Conservation (phyloP, 2,113 vertebrate species). For the Pygoscelis adeliae region DNA sequence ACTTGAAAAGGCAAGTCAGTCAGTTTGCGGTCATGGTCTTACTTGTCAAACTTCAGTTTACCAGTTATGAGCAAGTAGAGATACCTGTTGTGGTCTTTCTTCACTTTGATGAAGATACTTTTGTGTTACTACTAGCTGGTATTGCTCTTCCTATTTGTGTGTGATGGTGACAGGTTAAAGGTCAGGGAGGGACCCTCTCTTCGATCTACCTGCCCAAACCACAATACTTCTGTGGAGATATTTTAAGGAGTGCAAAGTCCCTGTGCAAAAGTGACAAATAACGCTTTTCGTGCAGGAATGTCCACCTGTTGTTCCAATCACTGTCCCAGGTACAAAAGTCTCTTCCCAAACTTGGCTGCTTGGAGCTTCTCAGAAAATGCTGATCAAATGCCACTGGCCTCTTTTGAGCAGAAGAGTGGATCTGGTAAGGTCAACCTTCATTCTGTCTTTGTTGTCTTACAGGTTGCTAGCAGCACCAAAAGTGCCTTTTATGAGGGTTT, state of each 20-base stretch:
- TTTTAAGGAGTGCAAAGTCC: neutral
- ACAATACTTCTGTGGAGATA: neutral
- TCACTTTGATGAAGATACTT: neutral
- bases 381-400: neutral
- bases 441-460: neutral
- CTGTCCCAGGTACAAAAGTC: neutral
- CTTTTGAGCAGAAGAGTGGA: neutral
- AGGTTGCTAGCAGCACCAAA: neutral
- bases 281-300: neutral
- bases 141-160: neutral
- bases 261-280: neutral
- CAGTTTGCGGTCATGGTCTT: neutral
- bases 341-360: neutral
- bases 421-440: neutral
- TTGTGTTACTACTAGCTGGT: neutral
- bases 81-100: neutral
- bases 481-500: neutral
- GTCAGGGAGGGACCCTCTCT: neutral
- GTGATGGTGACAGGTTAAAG: neutral
- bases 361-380: neutral
- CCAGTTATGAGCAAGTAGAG: neutral
- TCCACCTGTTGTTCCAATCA: fast-evolving
- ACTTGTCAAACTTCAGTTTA: neutral
- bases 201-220: neutral
- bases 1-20: neutral